Percentiles rank a stretch among this genome's conserved stretches.
phyloP scores from a whole-genome alignment of 2,888 invertebrate genomes.

The Cecidostiba fungosa region DNA sequence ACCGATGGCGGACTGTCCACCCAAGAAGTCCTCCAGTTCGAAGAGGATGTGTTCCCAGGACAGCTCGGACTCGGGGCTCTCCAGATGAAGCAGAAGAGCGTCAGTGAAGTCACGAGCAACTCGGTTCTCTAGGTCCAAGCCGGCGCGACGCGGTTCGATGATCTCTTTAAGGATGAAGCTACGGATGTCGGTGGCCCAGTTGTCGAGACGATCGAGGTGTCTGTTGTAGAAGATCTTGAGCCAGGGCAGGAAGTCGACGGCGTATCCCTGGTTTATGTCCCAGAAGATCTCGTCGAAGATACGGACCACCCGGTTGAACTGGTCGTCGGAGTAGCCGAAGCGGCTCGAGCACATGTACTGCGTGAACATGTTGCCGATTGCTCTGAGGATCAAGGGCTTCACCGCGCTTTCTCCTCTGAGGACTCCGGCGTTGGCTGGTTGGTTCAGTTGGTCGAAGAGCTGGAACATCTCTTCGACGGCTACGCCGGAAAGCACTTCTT shows the following conservation, averaged over 20 bases:
- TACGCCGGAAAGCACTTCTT: slow-evolving; percentile 87
- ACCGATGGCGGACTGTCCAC: slow-evolving; percentile 93
- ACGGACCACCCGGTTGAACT: slow-evolving; percentile 86
- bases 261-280: slow-evolving; percentile 95
- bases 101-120: slow-evolving; percentile 90
- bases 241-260: slow-evolving; percentile 93
- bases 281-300: slow-evolving; percentile 94
- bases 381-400: slow-evolving; percentile 87
- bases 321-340: slow-evolving; percentile 86
- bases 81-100: slow-evolving; percentile 87
- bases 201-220: slow-evolving; percentile 85
- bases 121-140: slow-evolving; percentile 80
- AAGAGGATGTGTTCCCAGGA: slow-evolving; percentile 90
- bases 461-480: slow-evolving; percentile 85
- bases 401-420: slow-evolving; percentile 80
- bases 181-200: slow-evolving; percentile 87
- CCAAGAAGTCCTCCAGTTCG: slow-evolving; percentile 92
- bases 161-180: slow-evolving; percentile 88
- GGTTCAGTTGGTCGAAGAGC: slow-evolving; percentile 83
- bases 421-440: slow-evolving; percentile 74
- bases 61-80: slow-evolving; percentile 84
- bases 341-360: slow-evolving; percentile 93
- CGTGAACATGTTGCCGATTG: slow-evolving; percentile 92
- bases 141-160: slow-evolving; percentile 83
- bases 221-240: slow-evolving; percentile 87